Conservation (phyloP, 2,888 invertebrate species). For the Caenorhabditis sp. region DNA sequence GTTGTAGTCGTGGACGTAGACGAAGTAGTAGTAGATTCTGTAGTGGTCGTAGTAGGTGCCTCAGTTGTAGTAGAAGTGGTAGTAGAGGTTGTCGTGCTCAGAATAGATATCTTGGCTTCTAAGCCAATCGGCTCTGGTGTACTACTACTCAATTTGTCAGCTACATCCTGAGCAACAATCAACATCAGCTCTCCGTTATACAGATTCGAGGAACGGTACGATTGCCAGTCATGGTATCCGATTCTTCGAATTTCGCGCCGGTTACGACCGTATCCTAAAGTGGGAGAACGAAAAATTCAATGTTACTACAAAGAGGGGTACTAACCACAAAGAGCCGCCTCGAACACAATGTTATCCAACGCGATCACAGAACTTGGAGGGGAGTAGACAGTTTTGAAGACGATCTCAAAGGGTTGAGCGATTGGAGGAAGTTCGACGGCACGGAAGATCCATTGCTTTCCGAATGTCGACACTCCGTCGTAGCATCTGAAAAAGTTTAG, state of each 20-base stretch:
- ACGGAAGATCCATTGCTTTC: conserved; percentile 80
- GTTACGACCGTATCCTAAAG: conserved; percentile 56
- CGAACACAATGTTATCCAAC: conserved; percentile 79
- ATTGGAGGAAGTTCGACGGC: conserved; percentile 79
- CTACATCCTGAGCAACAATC: conserved; percentile 72
- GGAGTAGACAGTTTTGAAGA: conserved; percentile 78
- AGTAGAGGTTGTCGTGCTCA: conserved; percentile 41
- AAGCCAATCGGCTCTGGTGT: not conserved
- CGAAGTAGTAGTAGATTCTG: not conserved
- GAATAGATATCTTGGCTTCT: conserved; percentile 32
- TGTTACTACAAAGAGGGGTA: not conserved
- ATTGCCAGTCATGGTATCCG: conserved; percentile 71
- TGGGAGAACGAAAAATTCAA: not conserved
- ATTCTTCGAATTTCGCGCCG: conserved; percentile 69
- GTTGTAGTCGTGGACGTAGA: conserved; percentile 33
- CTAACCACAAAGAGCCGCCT: conserved; percentile 80
- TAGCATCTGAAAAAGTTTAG: conserved; percentile 72
- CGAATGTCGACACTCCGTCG: conserved; percentile 77
- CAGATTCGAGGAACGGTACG: conserved; percentile 62
- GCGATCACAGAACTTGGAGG: conserved; percentile 79
- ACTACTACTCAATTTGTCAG: conserved; percentile 52
- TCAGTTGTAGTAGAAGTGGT: conserved; percentile 22
- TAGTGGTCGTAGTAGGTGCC: conserved; percentile 2
- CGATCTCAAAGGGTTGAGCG: conserved; percentile 80
- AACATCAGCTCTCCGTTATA: conserved; percentile 74